Conservation (phyloP, 2,888 invertebrate species). For the Drosophila quinaria region DNA sequence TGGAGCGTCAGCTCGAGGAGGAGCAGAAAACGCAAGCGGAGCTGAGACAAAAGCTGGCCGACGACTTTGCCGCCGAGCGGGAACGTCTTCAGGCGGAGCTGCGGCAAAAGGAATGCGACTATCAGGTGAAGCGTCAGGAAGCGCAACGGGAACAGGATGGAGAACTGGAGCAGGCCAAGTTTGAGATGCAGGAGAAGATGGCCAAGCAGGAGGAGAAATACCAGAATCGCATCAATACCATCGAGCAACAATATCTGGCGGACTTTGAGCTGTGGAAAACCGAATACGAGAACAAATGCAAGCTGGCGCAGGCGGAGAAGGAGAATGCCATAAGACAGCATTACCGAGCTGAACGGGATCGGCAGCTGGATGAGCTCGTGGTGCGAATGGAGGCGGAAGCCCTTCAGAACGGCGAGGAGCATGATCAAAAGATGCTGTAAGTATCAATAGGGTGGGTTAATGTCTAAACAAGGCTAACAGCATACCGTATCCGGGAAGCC, state of each 20-base stretch:
- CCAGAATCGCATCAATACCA: conserved; percentile 87
- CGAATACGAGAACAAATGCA: conserved; percentile 86
- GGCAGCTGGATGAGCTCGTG: conserved; percentile 89
- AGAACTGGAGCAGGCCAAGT: conserved; percentile 86
- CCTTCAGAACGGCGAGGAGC: conserved; percentile 82
- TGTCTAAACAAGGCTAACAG: no score
- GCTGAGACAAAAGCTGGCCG: conserved; percentile 86
- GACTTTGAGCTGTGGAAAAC: conserved; percentile 88
- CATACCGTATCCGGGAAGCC: no score
- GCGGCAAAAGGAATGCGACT: conserved; percentile 86
- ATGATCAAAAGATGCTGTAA: conserved; percentile 83
- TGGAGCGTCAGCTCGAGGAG: conserved; percentile 87
- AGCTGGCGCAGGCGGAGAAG: conserved; percentile 88
- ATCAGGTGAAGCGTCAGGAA: conserved; percentile 84
- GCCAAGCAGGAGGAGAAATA: conserved; percentile 86
- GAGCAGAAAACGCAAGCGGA: conserved; percentile 87
- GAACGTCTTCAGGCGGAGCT: conserved; percentile 85
- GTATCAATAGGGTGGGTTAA: conserved; percentile 4
- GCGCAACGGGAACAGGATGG: conserved; percentile 86
- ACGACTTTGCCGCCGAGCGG: conserved; percentile 86
- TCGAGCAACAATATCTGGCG: conserved; percentile 88
- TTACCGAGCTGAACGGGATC: conserved; percentile 91
- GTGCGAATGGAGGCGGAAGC: conserved; percentile 85
- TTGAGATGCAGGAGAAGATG: conserved; percentile 87
- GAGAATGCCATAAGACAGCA: conserved; percentile 90